Conservation (phyloP, 2,888 invertebrate species). For the Autographa gamma region DNA sequence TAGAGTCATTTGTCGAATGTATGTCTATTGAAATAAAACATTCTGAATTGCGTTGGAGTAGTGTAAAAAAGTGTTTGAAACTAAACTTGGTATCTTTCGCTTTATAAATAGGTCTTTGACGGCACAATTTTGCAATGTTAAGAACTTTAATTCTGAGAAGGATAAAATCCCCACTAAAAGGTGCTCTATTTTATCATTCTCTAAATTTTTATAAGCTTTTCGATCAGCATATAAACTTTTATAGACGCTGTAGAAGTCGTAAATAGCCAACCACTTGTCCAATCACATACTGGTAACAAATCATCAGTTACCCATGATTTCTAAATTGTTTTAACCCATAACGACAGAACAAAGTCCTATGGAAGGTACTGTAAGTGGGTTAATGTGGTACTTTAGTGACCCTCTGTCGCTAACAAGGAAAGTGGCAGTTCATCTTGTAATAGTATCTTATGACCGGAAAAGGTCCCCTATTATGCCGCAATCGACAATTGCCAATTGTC, state of each 20-base stretch:
- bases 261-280: too few species aligned
- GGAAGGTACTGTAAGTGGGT: constrained; percentile 15
- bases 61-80: too few species aligned
- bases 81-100: too few species aligned
- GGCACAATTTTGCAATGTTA: too few species aligned
- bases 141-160: too few species aligned
- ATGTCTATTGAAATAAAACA: neutral
- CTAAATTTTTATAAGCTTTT: too few species aligned
- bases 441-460: constrained; percentile 20
- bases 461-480: constrained; percentile 26
- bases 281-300: neutral
- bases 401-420: constrained; percentile 44
- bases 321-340: constrained; percentile 1
- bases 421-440: constrained; percentile 35
- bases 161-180: too few species aligned
- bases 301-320: neutral
- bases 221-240: too few species aligned
- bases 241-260: too few species aligned
- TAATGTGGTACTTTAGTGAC: constrained; percentile 31
- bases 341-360: constrained; percentile 19
- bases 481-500: constrained; percentile 41
- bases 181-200: too few species aligned
- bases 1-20: neutral
- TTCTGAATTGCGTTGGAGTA: too few species aligned
- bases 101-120: too few species aligned